phyloP scores from a whole-genome alignment of 2,888 invertebrate species.

The Drosophila paramelanica region DNA sequence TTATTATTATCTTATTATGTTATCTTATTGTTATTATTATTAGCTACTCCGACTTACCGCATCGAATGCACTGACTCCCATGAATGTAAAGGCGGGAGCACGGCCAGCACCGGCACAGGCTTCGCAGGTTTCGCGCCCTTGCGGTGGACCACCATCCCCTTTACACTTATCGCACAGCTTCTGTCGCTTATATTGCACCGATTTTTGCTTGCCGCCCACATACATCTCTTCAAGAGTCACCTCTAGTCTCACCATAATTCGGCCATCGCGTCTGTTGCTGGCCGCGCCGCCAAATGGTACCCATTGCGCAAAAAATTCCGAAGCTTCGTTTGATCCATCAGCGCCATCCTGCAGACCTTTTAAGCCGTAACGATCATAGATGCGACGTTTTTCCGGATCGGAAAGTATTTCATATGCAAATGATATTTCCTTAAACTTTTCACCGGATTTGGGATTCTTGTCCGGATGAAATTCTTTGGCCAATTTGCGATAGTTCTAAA shows the following conservation, averaged over 20 bases:
- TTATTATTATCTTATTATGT: too few relatives aligned
- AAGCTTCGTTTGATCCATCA: conserved; percentile 84
- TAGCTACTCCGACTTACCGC: conserved; percentile 86
- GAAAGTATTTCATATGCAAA: conserved; percentile 97
- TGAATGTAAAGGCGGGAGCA: conserved; percentile 72
- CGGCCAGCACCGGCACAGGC: conserved; percentile 84
- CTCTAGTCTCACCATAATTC: conserved; percentile 92
- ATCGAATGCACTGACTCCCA: conserved; percentile 84
- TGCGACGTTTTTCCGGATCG: conserved; percentile 93
- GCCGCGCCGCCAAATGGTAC: conserved; percentile 87
- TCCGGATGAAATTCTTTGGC: conserved; percentile 98
- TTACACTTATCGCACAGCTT: conserved; percentile 79
- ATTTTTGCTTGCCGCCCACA: conserved; percentile 91
- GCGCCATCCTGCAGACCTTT: conserved; percentile 94
- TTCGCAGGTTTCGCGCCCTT: conserved; percentile 65
- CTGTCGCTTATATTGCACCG: conserved; percentile 78
- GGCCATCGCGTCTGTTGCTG: conserved; percentile 86
- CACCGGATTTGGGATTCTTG: conserved; percentile 95
- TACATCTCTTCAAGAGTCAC: conserved; percentile 96
- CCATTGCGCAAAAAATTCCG: conserved; percentile 89
- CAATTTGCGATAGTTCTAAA: conserved; percentile 94
- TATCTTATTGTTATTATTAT: too few relatives aligned
- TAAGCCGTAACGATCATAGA: conserved; percentile 94
- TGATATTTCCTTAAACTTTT: conserved; percentile 97
- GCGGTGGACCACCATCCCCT: conserved; percentile 81